Percentiles rank a stretch among this genome's conserved stretches.
phyloP scores from a whole-genome alignment of 2,113 vertebrate species.

The Amazona vittata region DNA sequence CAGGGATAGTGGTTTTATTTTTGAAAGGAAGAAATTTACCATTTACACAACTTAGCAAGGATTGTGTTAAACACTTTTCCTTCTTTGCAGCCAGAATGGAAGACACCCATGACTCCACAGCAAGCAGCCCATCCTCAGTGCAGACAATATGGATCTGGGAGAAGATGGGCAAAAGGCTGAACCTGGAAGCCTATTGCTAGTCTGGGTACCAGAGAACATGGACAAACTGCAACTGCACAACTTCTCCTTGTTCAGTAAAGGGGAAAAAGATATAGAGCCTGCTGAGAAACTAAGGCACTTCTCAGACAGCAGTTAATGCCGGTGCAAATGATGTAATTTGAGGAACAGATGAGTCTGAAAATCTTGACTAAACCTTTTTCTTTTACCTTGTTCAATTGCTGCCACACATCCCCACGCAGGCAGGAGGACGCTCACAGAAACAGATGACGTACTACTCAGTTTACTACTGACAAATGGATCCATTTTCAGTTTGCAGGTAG shows the following conservation, averaged over 20 bases:
- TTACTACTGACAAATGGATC: background rate
- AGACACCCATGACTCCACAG: background rate
- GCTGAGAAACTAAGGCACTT: background rate
- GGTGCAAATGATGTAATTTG: background rate
- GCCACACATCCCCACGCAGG: background rate
- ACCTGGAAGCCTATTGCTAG: background rate
- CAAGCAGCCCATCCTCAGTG: background rate
- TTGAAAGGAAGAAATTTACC: background rate
- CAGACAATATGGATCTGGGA: fast-evolving
- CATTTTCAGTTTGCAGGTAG: background rate
- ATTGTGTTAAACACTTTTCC: background rate
- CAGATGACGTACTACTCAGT: background rate
- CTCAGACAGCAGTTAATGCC: background rate
- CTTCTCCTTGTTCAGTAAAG: background rate
- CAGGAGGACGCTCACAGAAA: background rate
- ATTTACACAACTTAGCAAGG: background rate
- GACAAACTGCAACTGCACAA: background rate
- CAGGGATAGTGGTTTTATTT: background rate
- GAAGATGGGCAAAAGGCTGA: background rate
- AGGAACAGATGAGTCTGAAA: background rate
- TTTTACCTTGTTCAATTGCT: background rate
- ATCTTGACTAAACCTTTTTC: background rate
- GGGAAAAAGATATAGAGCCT: background rate
- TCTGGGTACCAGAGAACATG: background rate
- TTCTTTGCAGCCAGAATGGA: background rate